phyloP scores from a whole-genome alignment of 1,140 invertebrate species.

The Drosophila albomicans region DNA sequence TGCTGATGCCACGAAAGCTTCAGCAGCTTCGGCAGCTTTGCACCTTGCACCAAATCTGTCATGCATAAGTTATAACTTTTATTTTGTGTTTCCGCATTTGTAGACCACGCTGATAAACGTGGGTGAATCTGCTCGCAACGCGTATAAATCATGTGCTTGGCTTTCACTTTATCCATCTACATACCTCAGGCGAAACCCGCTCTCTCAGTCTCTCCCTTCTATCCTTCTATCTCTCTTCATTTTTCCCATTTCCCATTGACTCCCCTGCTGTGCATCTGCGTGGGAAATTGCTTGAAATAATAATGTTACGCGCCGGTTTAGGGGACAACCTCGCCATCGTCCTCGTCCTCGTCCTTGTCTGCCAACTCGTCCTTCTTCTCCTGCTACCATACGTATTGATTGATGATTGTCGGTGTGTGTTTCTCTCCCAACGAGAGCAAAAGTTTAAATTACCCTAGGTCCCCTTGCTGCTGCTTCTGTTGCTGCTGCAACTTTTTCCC shows the following conservation, averaged over 20 bases:
- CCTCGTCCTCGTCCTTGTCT: constrained; percentile 6
- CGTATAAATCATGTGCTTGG: constrained; percentile 77
- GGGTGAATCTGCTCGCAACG: constrained; percentile 39
- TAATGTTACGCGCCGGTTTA: constrained; percentile 68
- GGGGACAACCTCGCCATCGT: constrained; percentile 23
- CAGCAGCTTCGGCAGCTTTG: constrained; percentile 60
- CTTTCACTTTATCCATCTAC: constrained; percentile 57
- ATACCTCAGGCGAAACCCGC: constrained; percentile 12
- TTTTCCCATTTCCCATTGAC: background rate
- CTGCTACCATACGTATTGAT: constrained; percentile 65
- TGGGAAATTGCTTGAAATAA: constrained; percentile 81
- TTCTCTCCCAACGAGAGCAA: constrained; percentile 53
- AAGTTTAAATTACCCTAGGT: constrained; percentile 72
- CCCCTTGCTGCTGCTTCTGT: background rate
- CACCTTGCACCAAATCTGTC: constrained; percentile 78
- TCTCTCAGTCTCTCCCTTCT: background rate
- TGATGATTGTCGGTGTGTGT: constrained; percentile 72
- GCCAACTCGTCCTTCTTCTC: constrained; percentile 25
- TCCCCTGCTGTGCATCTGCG: constrained; percentile 52
- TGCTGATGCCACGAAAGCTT: constrained; percentile 36
- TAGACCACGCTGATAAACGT: constrained; percentile 60
- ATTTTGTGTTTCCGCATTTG: constrained; percentile 75
- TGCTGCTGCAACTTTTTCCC: constrained; percentile 46
- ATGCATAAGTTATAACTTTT: constrained; percentile 79
- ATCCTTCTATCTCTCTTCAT: background rate